Conservation (phyloP, 2,113 vertebrate genomes). For the Montifringilla adamsi region DNA sequence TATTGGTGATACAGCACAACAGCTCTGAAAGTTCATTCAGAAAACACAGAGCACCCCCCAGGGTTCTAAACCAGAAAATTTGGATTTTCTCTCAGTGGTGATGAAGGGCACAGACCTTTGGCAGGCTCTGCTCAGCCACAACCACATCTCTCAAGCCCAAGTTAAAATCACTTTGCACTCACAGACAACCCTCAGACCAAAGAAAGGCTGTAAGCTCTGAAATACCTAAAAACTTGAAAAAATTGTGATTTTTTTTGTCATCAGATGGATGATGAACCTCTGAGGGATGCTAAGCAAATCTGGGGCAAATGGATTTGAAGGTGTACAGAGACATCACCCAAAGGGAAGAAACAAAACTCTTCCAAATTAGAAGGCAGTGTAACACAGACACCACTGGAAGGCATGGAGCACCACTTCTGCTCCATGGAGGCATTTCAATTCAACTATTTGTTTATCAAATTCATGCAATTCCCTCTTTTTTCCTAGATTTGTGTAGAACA, state of each 20-base stretch:
- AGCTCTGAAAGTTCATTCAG: background rate
- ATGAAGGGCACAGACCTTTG: too few species aligned
- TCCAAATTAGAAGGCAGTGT: rapidly evolving
- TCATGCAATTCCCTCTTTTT: background rate
- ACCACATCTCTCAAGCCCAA: rapidly evolving
- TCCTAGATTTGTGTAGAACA: background rate
- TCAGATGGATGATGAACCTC: background rate
- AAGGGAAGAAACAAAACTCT: background rate
- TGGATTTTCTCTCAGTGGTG: rapidly evolving
- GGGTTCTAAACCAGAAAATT: background rate
- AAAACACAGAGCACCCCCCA: background rate
- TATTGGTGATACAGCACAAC: background rate
- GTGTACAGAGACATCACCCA: background rate
- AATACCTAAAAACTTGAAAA: background rate
- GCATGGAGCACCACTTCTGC: background rate
- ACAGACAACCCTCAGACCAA: background rate
- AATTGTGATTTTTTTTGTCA: background rate
- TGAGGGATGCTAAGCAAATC: background rate
- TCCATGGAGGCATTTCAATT: background rate
- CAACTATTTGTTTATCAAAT: rapidly evolving
- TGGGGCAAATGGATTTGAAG: background rate
- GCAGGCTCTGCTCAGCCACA: background rate
- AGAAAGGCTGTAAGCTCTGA: background rate
- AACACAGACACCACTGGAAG: background rate
- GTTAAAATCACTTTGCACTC: background rate